Evolutionary conservation across 2,797 vertebrate species (phyloP).

Genomic region (Macrochelys suwanniensis): DNA sequence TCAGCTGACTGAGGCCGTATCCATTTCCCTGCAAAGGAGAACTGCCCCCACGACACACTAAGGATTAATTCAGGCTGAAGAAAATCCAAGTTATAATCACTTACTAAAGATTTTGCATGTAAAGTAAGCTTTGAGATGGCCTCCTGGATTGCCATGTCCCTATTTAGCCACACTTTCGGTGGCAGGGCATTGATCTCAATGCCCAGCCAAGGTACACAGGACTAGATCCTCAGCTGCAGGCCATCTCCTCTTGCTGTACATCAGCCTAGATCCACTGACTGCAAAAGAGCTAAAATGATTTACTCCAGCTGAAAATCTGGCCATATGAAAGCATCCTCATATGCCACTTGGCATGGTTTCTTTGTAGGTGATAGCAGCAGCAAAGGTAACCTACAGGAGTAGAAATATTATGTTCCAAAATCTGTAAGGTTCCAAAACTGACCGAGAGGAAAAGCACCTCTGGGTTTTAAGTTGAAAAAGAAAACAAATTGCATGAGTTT

Average conservation of each 20-base stretch:
- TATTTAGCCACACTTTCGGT: not conserved
- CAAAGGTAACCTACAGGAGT: too few relatives aligned
- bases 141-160: not conserved
- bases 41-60: slow-evolving; percentile 77
- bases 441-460: not conserved
- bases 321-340: not conserved
- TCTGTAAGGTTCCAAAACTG: not conserved
- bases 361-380: not conserved
- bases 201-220: not conserved
- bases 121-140: not conserved
- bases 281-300: not conserved
- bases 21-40: slow-evolving; percentile 89
- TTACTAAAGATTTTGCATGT: not conserved
- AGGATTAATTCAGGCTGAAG: not conserved
- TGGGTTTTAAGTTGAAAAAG: not conserved
- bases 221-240: not conserved
- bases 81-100: not conserved
- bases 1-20: slow-evolving; percentile 75
- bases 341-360: not conserved
- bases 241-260: not conserved
- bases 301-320: not conserved
- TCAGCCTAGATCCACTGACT: not conserved
- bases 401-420: not conserved
- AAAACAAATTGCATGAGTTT: not conserved
- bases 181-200: fast-evolving